Evolutionary conservation across 2,888 invertebrate species (phyloP), one percentile per base, ranked within the genome.

Genomic region (Mythimna loreyi): DNA sequence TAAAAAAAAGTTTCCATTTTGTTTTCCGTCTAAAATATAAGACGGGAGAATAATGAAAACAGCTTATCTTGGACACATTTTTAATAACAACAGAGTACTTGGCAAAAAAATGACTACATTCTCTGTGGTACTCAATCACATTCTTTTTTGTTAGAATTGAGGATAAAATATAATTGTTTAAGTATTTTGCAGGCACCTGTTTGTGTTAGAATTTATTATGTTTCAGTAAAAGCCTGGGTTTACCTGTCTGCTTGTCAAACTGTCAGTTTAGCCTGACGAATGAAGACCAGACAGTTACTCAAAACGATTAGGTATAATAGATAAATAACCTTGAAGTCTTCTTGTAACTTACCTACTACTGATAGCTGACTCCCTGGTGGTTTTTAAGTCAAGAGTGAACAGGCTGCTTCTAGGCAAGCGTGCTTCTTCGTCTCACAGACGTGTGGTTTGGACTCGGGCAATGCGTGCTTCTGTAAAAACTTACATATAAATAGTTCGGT

Each of bases 21-120:
- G 40, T 76, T 57, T 65, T 57, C 55, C 28, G 11, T 57, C 21
- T 67, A 61, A 79, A 72, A 60, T 67, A 45, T 67, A 67, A 68
- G 50, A 77, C 66, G 61, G 40, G 30, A 59, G 65, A 74, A 59
- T 77, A 74, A 80, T 80, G 67, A 65, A 57, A 40, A 59, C 67
- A 75, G 74, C 78, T 80, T 80, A 80, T 71, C 80, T 68, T 28
- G 45, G 64, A 71, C 73, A 63, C 52, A 63, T 65, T 81, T 71
- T 74, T 70, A 78, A 78, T 65, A 68, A 77, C 56, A 69, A 72
- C 50, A 67, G 69, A 81, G 62, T 75, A 71, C 53, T 68, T 53
- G 47, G 61, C 13, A 16, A 59, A 67, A 72, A 80, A 67, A 64
- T 55, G 9, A 61, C 63, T 58, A 64, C 16, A 43, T 52, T 66